Evolutionary conservation across 2,888 invertebrate species (phyloP), one percentile per base, ranked within the genome.

Genomic region (Copidosoma aretas): DNA sequence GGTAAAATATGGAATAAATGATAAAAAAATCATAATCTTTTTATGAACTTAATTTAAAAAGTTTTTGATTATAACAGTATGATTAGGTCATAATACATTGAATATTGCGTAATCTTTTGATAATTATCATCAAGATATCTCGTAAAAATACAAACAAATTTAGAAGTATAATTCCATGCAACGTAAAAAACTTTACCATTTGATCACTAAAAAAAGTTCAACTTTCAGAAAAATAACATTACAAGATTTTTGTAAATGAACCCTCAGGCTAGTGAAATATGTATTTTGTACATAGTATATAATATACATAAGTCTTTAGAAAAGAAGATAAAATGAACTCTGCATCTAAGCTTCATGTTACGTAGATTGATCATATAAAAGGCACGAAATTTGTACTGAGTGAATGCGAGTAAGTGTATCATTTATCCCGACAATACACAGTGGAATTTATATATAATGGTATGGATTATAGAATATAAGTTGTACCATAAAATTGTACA

Each of bases 201-300:
- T 32, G 32, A 32, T 32, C 32, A 32, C 8, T 32, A 32, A 32
- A 32, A 32, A 8, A 32, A 32, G 8, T 5, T 32, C 32, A 32
- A n/a, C n/a, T n/a, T n/a, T n/a, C 32, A 3, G 32, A 32, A 32
- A 32, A 32, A 32, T 32, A 32, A 32, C 32, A 32, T 32, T 5
- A 32, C 14, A 25, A 54, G 43, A 54, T 32, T 56, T 66, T 60
- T 66, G 60, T 66, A 66, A 60, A 66, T 66, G 66, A 66, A 56
- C 39, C 49, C 22, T 22, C 60, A 39, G 66, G 61, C 51, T 51
- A 52, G 49, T 64, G 67, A 59, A 58, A 66, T 59, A 54, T 67
- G 39, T 54, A 67, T 58, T 62, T 59, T 67, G 67, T 67, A 67
- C 58, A 67, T 67, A 67, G 17, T 46, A 46, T 12, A 3, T 63